Conservation (phyloP, 2,888 invertebrate genomes). For the Julus scandinavius region DNA sequence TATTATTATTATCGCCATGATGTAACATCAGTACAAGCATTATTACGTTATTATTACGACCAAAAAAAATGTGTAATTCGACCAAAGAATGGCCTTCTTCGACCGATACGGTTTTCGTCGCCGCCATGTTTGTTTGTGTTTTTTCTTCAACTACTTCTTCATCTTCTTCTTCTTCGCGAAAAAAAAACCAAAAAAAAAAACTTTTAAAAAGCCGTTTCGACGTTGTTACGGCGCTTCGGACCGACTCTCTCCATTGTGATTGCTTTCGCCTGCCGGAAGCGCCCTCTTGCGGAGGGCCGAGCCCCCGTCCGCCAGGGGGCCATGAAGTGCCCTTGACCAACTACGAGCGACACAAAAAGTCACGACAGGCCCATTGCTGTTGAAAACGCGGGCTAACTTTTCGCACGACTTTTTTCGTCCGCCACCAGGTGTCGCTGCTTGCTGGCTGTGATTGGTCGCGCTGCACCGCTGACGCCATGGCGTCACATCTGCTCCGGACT, state of each 20-base stretch:
- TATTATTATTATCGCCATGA: not conserved
- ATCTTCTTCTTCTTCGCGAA: not conserved
- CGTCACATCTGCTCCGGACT: slow-evolving; percentile 11
- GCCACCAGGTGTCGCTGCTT: not conserved
- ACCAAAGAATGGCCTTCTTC: slow-evolving; percentile 45
- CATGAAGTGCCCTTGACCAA: slow-evolving; percentile 41
- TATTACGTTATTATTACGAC: slow-evolving; percentile 33
- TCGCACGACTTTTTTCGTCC: not conserved
- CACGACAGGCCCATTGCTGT: not conserved
- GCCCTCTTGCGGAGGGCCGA: slow-evolving; percentile 19
- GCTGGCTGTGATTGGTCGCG: slow-evolving; percentile 30
- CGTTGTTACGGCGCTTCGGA: slow-evolving; percentile 18
- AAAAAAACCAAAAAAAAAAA: not conserved
- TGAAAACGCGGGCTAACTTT: too few species aligned
- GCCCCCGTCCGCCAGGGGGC: not conserved
- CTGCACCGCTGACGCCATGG: not conserved
- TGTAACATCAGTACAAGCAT: slow-evolving; percentile 41
- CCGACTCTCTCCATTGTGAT: slow-evolving; percentile 23
- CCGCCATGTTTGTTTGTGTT: not conserved
- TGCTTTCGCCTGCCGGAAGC: slow-evolving; percentile 19
- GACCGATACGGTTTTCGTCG: slow-evolving; percentile 1
- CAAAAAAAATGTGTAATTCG: slow-evolving; percentile 15
- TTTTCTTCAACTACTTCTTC: not conserved
- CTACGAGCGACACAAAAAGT: not conserved
- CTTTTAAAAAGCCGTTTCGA: not conserved